Conservation (phyloP, 2,888 invertebrate genomes). For the Cosmorhoe ocellata region DNA sequence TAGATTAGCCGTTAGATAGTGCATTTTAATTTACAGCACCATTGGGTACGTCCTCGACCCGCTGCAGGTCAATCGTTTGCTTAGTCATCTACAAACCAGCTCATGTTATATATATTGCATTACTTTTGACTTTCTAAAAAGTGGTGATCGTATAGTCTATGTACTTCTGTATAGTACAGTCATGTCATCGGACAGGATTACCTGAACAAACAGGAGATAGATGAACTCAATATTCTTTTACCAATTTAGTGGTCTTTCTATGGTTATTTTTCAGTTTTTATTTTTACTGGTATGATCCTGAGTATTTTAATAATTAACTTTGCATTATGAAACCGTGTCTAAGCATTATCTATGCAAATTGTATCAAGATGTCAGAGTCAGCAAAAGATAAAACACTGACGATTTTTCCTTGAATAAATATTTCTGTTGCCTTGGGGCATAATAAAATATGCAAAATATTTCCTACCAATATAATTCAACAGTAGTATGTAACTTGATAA, state of each 20-base stretch:
- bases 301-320: too few species aligned
- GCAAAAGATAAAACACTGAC: constrained; percentile 5
- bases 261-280: background rate
- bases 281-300: background rate
- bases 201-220: too few species aligned
- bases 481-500: background rate
- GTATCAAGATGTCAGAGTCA: constrained; percentile 8
- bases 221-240: too few species aligned
- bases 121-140: too few species aligned
- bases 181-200: too few species aligned
- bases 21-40: constrained; percentile 73
- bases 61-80: constrained; percentile 59
- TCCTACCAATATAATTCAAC: constrained; percentile 1
- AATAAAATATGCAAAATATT: constrained; percentile 4
- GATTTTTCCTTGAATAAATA: constrained; percentile 3
- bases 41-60: constrained; percentile 58
- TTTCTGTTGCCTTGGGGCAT: constrained; percentile 1
- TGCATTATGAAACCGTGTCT: too few species aligned
- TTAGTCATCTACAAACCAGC: constrained; percentile 26
- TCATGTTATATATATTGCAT: too few species aligned
- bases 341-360: too few species aligned
- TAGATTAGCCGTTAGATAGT: constrained; percentile 70
- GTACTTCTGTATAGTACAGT: too few species aligned
- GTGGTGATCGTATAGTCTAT: too few species aligned
- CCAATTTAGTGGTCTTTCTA: too few species aligned